Evolutionary conservation across 2,888 invertebrate genomes (phyloP).

Genomic region (Patella caerulea): DNA sequence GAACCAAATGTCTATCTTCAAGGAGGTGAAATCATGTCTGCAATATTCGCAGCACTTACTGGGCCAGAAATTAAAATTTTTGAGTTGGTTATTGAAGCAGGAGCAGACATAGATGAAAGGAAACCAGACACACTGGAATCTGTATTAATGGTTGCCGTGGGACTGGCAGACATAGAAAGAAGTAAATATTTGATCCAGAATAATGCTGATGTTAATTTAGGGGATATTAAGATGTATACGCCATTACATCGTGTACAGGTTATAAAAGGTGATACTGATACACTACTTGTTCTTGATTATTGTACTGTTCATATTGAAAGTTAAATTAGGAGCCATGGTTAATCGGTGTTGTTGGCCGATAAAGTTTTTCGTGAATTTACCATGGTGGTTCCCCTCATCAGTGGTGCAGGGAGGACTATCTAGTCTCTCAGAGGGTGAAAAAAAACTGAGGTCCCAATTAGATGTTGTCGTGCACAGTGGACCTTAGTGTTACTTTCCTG

Average conservation of each 20-base stretch:
- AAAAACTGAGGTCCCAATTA: too few relatives aligned
- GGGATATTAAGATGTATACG: constrained; percentile 19
- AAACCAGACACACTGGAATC: constrained; percentile 18
- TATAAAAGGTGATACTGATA: constrained; percentile 22
- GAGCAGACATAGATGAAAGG: constrained; percentile 37
- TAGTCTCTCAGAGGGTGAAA: too few relatives aligned
- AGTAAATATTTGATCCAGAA: constrained; percentile 21
- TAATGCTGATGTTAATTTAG: constrained; percentile 28
- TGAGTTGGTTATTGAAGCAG: constrained; percentile 38
- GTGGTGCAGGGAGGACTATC: too few relatives aligned
- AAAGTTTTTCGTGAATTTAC: too few relatives aligned
- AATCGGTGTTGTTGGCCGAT: too few relatives aligned
- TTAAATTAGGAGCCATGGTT: too few relatives aligned
- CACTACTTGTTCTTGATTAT: too few relatives aligned
- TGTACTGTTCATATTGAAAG: too few relatives aligned
- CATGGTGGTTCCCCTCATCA: too few relatives aligned
- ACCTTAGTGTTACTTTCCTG: too few relatives aligned
- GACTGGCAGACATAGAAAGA: constrained; percentile 14
- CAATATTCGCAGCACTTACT: constrained; percentile 38
- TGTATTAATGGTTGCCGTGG: constrained; percentile 23
- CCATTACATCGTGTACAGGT: constrained; percentile 25
- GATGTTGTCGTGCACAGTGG: too few relatives aligned
- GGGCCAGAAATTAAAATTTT: constrained; percentile 40
- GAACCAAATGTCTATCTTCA: constrained; percentile 11
- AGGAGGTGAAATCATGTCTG: constrained; percentile 1